Evolutionary conservation across 2,888 invertebrate species (phyloP), one percentile per base, ranked within the genome.

Genomic region (Euplagia quadripunctaria): DNA sequence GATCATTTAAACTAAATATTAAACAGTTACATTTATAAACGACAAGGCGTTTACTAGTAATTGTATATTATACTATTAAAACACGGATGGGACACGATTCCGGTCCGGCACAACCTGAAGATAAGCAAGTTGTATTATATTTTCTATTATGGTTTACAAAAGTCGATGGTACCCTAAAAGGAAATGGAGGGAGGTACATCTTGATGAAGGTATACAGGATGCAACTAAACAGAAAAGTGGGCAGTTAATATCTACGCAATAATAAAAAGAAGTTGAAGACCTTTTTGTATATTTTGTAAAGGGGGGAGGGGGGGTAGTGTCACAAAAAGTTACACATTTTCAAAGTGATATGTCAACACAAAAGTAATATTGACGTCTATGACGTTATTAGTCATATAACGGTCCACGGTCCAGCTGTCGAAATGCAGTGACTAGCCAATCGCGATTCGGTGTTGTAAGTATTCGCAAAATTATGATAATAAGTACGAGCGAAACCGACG

Each of bases 31-130:
- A 51, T 61, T 46, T 51, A 20, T 14, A 17, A 31, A n/a, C 16
- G 41, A 49, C n/a, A 69, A 41, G 63, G 61, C 31, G 14, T 46
- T 69, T 4, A 52, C 17, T 55, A 43, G 31, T 42, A 61, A 58
- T 41, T 66, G 16, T 41, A 64, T 16, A 64, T 49, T 51, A 72
- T 51, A 63, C 67, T 49, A 72, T 74, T 61, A 73, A 52, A 70
- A 68, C 70, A 46, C 82, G 85, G 83, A 83, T 76, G 82, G 83
- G 83, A 79, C 77, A 61, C 8, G 7, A 52, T 82, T 83, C 80
- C 84, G 84, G 80, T 77, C 68, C 61, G 66, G 20, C 64, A 66
- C 72, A 68, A 77, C 68, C 73, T 70, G 41, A n/a, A 76, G 82
- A 82, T 83, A 85, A 80, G 68, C 66, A 63, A 77, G 76, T 72